phyloP scores from a whole-genome alignment of 2,888 invertebrate genomes.

The Rhaphigaster nebulosa region DNA sequence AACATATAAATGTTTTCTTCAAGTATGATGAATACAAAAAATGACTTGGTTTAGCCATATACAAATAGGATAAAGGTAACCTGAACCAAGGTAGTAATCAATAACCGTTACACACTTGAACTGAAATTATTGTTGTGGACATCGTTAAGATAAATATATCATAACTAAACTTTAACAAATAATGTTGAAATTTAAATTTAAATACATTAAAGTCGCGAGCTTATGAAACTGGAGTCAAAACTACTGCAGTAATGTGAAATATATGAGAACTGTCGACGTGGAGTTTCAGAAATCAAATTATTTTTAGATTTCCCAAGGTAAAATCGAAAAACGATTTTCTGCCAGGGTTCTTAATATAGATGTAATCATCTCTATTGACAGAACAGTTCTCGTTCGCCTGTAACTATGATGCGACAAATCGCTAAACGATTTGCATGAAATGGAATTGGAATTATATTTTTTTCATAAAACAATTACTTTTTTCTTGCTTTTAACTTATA shows the following conservation, averaged over 20 bases:
- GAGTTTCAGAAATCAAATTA: not conserved
- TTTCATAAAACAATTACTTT: not conserved
- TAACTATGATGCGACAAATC: not conserved
- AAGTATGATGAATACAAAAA: no score
- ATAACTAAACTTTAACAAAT: not conserved
- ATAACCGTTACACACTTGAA: not conserved
- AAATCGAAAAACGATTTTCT: constrained; percentile 1
- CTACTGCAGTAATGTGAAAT: not conserved
- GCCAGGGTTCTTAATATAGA: not conserved
- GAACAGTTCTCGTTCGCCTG: not conserved
- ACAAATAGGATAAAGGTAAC: no score
- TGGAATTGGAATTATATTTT: not conserved
- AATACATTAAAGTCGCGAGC: not conserved
- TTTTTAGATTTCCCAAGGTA: not conserved
- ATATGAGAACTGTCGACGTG: not conserved
- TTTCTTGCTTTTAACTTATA: no score
- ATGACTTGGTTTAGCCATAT: no score
- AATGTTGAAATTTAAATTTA: no score
- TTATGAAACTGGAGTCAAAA: not conserved
- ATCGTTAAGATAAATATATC: not conserved
- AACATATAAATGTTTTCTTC: no score
- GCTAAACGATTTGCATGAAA: not conserved
- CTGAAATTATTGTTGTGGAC: not conserved
- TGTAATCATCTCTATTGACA: not conserved
- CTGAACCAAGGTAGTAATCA: not conserved